phyloP scores from a whole-genome alignment of 2,797 vertebrate genomes.

The Nothura maculosa region DNA sequence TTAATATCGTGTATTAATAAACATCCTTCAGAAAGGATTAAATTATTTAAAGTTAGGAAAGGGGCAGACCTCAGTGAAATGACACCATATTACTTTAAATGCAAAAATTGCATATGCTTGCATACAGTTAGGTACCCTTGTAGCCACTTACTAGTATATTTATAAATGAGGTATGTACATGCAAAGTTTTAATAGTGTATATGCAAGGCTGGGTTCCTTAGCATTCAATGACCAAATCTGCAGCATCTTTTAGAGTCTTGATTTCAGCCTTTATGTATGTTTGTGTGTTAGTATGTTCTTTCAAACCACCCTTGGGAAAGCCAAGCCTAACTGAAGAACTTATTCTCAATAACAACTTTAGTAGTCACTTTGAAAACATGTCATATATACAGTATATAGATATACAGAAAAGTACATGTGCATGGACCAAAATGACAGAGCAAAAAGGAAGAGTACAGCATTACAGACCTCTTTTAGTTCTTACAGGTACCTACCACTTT shows the following conservation, averaged over 20 bases:
- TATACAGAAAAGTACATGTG: not conserved
- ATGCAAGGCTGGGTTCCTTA: not conserved
- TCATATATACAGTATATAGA: not conserved
- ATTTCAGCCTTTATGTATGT: not conserved
- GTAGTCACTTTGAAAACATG: not conserved
- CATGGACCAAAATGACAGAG: not conserved
- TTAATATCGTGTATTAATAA: not conserved
- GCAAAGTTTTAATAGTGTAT: fast-evolving
- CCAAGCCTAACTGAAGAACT: not conserved
- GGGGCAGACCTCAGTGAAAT: not conserved
- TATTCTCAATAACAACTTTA: not conserved
- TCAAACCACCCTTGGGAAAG: not conserved
- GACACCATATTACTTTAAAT: not conserved
- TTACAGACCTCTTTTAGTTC: not conserved
- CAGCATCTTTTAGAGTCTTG: not conserved
- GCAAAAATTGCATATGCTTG: not conserved
- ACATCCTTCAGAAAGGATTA: not conserved
- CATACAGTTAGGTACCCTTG: not conserved
- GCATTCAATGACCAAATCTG: not conserved
- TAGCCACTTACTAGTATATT: not conserved
- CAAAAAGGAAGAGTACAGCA: not conserved
- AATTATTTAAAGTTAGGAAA: not conserved
- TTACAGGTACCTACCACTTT: slow-evolving; percentile 89
- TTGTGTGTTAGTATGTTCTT: not conserved
- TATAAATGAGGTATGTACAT: not conserved